A percentile compares a stretch with the other conserved stretches of the same genome.
Conservation (phyloP, 2,888 invertebrate species). For the Calameuta idolon region DNA sequence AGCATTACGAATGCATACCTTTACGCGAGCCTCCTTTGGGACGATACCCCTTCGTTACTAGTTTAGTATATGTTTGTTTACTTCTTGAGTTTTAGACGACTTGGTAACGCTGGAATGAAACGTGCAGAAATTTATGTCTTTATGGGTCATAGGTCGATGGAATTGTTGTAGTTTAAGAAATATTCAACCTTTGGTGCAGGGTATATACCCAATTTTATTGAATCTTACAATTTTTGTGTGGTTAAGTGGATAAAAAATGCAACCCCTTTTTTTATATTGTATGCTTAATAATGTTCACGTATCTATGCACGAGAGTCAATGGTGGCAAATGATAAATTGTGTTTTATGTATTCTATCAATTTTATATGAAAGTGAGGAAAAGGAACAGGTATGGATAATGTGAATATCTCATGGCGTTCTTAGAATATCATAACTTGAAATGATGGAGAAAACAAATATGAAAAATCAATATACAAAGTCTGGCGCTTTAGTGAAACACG, state of each 20-base stretch:
- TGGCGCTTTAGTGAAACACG: neutral
- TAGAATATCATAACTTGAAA: too few species aligned
- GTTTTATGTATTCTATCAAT: neutral
- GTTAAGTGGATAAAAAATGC: neutral
- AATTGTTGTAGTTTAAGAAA: neutral
- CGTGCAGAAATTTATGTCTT: neutral
- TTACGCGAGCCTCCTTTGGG: neutral
- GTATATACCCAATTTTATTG: neutral
- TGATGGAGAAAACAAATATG: neutral
- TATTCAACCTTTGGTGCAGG: neutral
- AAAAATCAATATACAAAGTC: neutral
- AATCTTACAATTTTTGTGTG: neutral
- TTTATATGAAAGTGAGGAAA: neutral
- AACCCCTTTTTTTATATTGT: too few species aligned
- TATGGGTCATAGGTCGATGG: neutral
- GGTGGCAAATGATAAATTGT: neutral
- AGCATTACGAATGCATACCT: conserved; percentile 3
- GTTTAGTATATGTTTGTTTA: neutral
- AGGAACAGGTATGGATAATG: neutral
- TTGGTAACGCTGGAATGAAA: neutral
- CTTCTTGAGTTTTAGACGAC: neutral
- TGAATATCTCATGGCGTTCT: neutral
- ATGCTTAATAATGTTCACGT: neutral
- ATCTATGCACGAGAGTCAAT: neutral
- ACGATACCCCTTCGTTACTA: conserved; percentile 13